Base-by-base conservation (phyloP, 53 echinoderm and acorn worm species). In the Arbacia lixula region DNA sequence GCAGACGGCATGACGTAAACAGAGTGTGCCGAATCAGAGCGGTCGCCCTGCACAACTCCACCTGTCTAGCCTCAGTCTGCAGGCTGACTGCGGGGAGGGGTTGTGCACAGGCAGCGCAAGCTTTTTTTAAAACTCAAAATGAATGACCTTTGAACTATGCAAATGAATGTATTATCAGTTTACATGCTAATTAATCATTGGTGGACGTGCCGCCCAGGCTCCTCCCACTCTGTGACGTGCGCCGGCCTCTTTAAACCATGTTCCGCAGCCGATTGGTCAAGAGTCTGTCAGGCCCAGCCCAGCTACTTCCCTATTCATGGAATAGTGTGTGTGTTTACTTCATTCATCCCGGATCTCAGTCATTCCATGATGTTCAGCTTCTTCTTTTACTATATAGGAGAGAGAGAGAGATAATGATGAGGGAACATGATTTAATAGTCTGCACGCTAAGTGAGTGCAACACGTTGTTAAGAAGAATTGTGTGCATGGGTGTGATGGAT, bases 91-190 rank as follows among this genome's bases (percentile, higher is more conserved):
- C 62, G 43, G 53, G 77, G 51, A 30, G 85, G 87, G 87, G 72
- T 69, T 80, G 80, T 83, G 55, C 87, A 82, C 87, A 69, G 31
- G 63, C 81, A 12, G 42, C n/a, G 34, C 42, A 90, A n/a, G n/a
- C n/a, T 83, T 95, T 95, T 95, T 95, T 95, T 95, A 93, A 95
- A 95, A 95, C 90, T 91, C 71, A 60, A 89, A 89, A 84, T 83
- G 73, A 93, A 73, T 95, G 96, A 95, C 96, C 96, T 95, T 95
- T 95, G 89, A 95, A 77, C 96, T 95, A 95, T 95, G 96, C 91
- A 95, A 95, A 93, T 95, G 84, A 73, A 42, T 42, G 43, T 87
- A 89, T 85, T 89, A 95, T 95, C 93, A 89, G 88, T 90, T 93
- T 91, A 89, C 91, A 79, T 49, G 73, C 84, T 90, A 95, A 95